A percentile compares a stretch with the other conserved stretches of the same genome.
These are phyloP conservation scores for Myotis findleyi DNA, from an alignment of 2,797 vertebrate species.

Conservation along the genomic window DNA sequence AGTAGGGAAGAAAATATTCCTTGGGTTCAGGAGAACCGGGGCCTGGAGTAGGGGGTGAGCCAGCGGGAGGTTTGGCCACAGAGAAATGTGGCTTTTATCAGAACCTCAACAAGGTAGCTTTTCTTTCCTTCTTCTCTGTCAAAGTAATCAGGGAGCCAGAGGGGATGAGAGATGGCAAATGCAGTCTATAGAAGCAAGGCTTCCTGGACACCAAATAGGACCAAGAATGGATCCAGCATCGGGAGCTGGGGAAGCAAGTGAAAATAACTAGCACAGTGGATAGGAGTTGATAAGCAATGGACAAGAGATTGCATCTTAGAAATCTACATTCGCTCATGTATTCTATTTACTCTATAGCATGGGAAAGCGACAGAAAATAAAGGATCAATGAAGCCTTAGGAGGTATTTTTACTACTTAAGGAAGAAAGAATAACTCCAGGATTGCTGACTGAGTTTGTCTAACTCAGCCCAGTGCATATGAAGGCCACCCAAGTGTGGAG, in stretches of 20 bases:
- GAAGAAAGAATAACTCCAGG: neutral
- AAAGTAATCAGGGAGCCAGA: neutral
- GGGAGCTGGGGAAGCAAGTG: neutral
- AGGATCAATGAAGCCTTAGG: neutral
- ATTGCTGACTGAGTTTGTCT: neutral
- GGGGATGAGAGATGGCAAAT: rapidly evolving
- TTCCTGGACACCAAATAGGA: neutral
- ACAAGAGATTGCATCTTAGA: neutral
- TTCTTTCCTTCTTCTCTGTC: neutral
- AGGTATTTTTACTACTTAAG: neutral
- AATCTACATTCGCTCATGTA: neutral
- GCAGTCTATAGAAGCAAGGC: neutral
- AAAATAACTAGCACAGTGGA: neutral
- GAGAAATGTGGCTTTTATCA: neutral
- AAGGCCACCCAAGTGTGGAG: neutral
- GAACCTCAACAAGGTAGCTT: neutral
- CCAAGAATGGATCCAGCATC: neutral
- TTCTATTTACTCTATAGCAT: neutral
- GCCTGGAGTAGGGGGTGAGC: neutral
- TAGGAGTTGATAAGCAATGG: neutral
- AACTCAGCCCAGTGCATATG: neutral
- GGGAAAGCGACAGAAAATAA: neutral
- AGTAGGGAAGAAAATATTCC: neutral
- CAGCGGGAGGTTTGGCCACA: neutral
- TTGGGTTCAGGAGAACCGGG: neutral